Conservation (phyloP, 2,113 vertebrate species). For the crab-eating macaque (Macaca fascicularis) region DNA sequence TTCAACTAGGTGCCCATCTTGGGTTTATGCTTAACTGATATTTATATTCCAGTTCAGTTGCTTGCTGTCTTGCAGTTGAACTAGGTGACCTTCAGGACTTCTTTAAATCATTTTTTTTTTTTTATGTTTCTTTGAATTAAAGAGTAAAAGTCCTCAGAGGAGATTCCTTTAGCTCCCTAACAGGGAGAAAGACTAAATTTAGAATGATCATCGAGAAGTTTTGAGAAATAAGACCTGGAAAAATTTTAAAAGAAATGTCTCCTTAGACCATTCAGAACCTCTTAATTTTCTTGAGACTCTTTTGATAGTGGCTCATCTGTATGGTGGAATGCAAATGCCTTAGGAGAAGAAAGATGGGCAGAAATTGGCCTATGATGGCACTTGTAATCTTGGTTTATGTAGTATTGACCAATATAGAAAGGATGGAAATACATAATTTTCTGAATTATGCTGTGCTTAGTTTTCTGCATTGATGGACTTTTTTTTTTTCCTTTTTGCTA, state of each 20-base stretch:
- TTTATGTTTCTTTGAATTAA: neutral
- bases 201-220: neutral
- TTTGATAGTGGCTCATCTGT: neutral
- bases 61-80: constrained; percentile 18
- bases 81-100: neutral
- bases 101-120: neutral
- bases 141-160: neutral
- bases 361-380: neutral
- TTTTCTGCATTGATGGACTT: neutral
- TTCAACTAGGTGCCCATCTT: neutral
- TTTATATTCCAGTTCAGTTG: neutral
- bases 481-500: neutral
- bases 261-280: constrained; percentile 22
- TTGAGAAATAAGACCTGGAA: constrained; percentile 35
- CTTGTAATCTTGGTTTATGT: constrained; percentile 21
- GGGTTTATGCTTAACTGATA: neutral
- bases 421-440: neutral
- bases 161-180: neutral
- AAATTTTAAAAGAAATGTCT: constrained; percentile 21
- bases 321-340: constrained; percentile 20
- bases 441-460: neutral
- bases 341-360: neutral
- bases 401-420: constrained; percentile 2
- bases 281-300: constrained; percentile 4
- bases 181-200: neutral